Conservation (phyloP, 2,113 vertebrate genomes). For the Chrysochloris asiatica region DNA sequence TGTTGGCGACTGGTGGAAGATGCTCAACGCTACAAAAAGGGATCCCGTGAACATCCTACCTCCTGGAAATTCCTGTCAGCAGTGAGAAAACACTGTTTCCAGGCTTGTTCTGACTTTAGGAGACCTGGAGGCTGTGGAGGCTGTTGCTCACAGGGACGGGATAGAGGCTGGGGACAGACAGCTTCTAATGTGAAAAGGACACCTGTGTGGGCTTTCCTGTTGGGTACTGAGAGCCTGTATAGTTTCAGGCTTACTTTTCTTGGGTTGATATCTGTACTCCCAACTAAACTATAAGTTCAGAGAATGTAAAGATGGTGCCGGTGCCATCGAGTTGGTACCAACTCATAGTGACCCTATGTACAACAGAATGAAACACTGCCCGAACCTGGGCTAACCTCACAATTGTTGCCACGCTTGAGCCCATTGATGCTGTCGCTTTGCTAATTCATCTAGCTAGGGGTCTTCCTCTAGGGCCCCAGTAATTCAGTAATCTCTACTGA, state of each 20-base stretch:
- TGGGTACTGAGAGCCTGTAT: too few relatives aligned
- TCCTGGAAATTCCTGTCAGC: neutral
- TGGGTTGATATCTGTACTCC: neutral
- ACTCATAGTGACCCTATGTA: too few relatives aligned
- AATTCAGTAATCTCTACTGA: neutral
- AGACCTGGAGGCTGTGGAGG: neutral
- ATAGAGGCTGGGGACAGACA: rapidly evolving
- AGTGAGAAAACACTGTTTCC: neutral
- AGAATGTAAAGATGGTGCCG: neutral
- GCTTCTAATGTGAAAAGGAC: rapidly evolving
- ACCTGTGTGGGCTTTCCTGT: neutral
- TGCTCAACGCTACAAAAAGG: neutral
- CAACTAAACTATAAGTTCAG: neutral
- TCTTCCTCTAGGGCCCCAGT: too few relatives aligned
- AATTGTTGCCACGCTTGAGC: too few relatives aligned
- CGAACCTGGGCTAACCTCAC: too few relatives aligned
- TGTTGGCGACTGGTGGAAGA: neutral
- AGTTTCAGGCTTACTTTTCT: neutral
- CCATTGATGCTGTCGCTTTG: too few relatives aligned
- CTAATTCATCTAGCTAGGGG: too few relatives aligned
- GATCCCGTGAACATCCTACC: rapidly evolving
- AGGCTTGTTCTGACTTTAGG: too few relatives aligned
- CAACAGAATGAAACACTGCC: too few relatives aligned
- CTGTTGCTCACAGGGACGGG: neutral
- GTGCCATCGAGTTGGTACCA: too few relatives aligned